These are phyloP conservation scores for Schizopygopsis pylzovi DNA, from an alignment of 2,797 vertebrate genomes.

Conservation along the genomic window DNA sequence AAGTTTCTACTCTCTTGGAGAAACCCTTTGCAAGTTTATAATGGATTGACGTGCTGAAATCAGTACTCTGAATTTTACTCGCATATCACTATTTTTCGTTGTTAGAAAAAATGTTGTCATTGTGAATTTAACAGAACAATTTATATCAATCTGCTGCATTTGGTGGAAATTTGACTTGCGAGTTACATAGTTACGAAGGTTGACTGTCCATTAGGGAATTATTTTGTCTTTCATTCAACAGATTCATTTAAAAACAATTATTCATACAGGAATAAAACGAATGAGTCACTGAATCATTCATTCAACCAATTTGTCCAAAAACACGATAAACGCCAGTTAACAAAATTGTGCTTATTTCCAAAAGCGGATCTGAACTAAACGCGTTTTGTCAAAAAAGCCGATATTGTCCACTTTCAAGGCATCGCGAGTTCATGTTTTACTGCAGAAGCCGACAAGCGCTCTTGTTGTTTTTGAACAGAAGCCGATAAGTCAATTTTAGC, in stretches of 20 bases:
- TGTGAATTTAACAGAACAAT: neutral
- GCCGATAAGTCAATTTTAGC: no score
- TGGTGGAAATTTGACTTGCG: neutral
- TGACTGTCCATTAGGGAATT: no score
- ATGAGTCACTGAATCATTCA: neutral
- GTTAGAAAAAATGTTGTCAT: neutral
- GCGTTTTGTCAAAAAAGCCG: no score
- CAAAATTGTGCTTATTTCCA: no score
- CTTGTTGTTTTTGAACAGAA: no score
- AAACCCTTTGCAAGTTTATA: constrained; percentile 69
- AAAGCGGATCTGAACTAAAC: no score
- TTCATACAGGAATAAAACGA: neutral
- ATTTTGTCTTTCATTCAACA: neutral
- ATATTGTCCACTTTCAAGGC: no score
- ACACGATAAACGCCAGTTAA: no score
- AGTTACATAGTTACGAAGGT: neutral
- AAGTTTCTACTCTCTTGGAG: constrained; percentile 68
- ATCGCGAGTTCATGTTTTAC: no score
- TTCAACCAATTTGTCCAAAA: neutral
- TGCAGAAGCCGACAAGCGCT: no score
- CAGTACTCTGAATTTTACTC: constrained; percentile 47
- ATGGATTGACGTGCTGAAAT: constrained; percentile 64
- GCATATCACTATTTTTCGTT: constrained; percentile 10
- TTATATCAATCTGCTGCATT: neutral
- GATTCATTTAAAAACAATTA: neutral